A percentile compares a stretch with the other conserved stretches of the same genome.
phyloP scores from a whole-genome alignment of 2,113 vertebrate genomes.

The Rhea pennata region DNA sequence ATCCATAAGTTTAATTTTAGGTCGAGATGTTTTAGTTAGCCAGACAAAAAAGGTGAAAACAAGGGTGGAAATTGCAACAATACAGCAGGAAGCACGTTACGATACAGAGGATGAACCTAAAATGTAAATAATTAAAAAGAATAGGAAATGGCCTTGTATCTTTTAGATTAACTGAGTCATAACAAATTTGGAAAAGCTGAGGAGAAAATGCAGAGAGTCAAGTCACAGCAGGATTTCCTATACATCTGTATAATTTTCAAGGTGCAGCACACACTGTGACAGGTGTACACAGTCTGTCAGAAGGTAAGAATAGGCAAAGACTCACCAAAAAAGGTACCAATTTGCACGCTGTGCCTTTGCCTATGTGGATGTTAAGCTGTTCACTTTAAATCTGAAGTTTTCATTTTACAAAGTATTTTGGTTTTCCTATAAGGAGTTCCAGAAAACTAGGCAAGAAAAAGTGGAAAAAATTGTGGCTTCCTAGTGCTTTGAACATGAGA shows the following conservation, averaged over 20 bases:
- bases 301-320: not conserved
- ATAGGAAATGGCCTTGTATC: not conserved
- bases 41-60: not conserved
- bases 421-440: not conserved
- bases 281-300: not conserved
- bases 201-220: not conserved
- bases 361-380: not conserved
- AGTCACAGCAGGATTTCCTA: not conserved
- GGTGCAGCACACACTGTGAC: not conserved
- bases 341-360: not conserved
- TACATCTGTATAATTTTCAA: not conserved
- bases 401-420: not conserved
- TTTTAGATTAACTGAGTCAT: not conserved
- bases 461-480: slow-evolving; percentile 17
- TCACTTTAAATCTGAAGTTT: not conserved
- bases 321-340: not conserved
- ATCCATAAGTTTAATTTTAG: not conserved
- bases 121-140: not conserved
- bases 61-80: not conserved
- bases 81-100: not conserved
- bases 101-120: not conserved
- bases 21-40: not conserved
- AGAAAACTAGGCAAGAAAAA: not conserved
- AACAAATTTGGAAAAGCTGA: not conserved
- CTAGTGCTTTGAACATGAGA: not conserved